Evolutionary conservation across 2,888 invertebrate species (phyloP).

Genomic region (Sarcophaga carnaria): DNA sequence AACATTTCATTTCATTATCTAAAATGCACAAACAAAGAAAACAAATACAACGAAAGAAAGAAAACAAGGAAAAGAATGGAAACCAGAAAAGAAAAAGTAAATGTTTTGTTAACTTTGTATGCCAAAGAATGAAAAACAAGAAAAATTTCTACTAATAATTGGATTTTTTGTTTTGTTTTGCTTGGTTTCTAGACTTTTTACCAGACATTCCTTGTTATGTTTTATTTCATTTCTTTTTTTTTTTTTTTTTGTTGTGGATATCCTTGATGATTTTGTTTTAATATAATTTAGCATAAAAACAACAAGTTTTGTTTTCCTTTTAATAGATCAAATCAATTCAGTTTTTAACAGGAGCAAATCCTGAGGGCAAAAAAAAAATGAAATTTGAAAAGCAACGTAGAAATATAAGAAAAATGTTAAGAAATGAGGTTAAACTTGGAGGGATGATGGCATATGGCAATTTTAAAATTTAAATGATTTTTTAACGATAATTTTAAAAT

Average conservation of each 20-base stretch:
- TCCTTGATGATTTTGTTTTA: conserved; percentile 20
- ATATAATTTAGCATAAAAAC: conserved; percentile 21
- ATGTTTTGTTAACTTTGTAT: not conserved
- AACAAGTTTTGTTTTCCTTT: not conserved
- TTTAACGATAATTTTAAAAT: no score
- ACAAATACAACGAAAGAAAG: no score
- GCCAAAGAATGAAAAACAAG: not conserved
- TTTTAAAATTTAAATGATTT: no score
- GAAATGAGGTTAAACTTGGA: conserved; percentile 8
- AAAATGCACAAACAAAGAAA: no score
- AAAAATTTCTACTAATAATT: conserved; percentile 15
- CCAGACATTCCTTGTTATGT: no score
- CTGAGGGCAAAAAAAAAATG: not conserved
- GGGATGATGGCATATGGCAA: no score
- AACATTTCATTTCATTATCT: no score
- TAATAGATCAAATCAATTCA: conserved; percentile 32
- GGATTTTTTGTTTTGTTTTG: conserved; percentile 9
- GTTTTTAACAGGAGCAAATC: not conserved
- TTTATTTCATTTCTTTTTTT: no score
- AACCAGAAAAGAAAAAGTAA: not conserved
- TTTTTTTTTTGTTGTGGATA: no score
- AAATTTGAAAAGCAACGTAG: not conserved
- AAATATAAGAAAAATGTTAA: conserved; percentile 7
- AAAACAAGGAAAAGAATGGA: no score
- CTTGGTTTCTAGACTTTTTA: conserved; percentile 7